Evolutionary conservation across 2,888 invertebrate genomes (phyloP), one percentile per base, ranked within the genome.

Genomic region (Nemotelus nigrinus): DNA sequence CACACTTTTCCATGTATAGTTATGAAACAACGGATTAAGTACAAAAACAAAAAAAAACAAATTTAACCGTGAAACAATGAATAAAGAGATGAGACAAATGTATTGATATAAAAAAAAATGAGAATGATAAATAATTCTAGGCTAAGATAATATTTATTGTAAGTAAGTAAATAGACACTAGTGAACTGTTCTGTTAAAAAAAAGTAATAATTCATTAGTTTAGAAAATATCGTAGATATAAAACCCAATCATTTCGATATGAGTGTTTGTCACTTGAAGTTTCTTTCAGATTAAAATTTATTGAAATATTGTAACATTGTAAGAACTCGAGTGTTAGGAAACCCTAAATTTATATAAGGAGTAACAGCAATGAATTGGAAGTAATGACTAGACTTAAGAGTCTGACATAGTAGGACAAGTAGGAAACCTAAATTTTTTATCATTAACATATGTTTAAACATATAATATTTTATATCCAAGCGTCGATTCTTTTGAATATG

Each of bases 41-140:
- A 71, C 71, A 71, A 71, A 71, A 8, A 60, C 25, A 72, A 71
- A 72, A 71, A 72, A 60, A 48, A 60, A 44, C 5, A 43, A 63
- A 43, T 39, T 41, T 41, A 65, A 47, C 1, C 5, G 1, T 39
- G 5, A 43, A 41, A 63, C 3, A 5, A 10, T 45, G n/a, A 47
- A 8, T 3, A 45, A 65, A 65, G 47, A 65, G 47, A 5, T 65
- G n/a, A 47, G 45, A 4, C 65, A 70, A 53, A 48, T 48, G n/a
- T 53, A 70, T 39, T 50, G 50, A 39, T 68, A 50, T 25, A 25
- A 53, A n/a, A 68, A 3, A 3, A 68, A 50, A 53, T 10, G 39
- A 6, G 8, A 41, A 50, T 48, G 50, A 25, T 25, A 25, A 25
- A 25, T 25, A 25, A 25, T 25, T 25, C 25, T 39, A 43, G 39